Evolutionary conservation across 2,113 vertebrate genomes (phyloP).

Genomic region (Marcusenius ussheri): DNA sequence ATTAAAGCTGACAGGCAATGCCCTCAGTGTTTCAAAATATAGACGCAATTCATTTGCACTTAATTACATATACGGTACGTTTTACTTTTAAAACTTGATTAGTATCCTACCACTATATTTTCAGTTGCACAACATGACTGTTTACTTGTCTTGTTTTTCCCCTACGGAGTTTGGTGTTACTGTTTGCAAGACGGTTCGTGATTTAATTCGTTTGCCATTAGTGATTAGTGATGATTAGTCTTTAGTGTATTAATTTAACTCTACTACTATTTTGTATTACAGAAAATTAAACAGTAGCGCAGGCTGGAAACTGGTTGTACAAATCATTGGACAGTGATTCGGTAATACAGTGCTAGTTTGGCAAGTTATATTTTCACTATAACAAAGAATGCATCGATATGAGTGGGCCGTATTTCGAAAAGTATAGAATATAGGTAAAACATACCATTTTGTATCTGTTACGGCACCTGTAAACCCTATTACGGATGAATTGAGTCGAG

Average conservation of each 20-base stretch:
- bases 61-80: not conserved
- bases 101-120: not conserved
- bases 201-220: not conserved
- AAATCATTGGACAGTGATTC: not conserved
- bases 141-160: not conserved
- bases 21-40: not conserved
- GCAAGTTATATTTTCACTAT: not conserved
- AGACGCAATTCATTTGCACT: conserved; percentile 9
- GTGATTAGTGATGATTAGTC: not conserved
- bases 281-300: not conserved
- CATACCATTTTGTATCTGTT: not conserved
- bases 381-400: not conserved
- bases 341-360: not conserved
- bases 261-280: not conserved
- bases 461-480: not conserved
- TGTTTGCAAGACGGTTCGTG: not conserved
- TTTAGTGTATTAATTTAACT: not conserved
- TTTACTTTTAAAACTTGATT: not conserved
- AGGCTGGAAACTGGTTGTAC: not conserved
- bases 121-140: not conserved
- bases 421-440: not conserved
- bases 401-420: not conserved
- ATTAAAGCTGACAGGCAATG: not conserved
- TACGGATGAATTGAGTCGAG: not conserved
- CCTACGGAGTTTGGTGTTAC: not conserved